Conservation (phyloP, 2,888 invertebrate genomes). For the Drosophila gaucha region DNA sequence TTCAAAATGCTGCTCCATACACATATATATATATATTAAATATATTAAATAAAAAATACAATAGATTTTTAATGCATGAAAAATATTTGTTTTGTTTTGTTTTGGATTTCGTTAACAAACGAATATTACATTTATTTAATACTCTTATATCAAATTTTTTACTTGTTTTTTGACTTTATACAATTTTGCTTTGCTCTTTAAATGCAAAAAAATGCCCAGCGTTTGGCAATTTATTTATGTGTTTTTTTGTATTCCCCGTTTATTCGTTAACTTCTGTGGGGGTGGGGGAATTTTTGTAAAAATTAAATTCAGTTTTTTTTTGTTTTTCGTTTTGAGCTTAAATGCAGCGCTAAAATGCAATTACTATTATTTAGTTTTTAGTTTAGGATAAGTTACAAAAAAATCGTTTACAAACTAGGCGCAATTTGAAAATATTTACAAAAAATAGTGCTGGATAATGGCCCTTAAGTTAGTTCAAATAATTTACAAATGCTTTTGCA, state of each 20-base stretch:
- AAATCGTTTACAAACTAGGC: slow-evolving; percentile 63
- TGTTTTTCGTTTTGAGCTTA: slow-evolving; percentile 68
- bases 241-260: slow-evolving; percentile 36
- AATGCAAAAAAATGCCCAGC: slow-evolving; percentile 70
- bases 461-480: slow-evolving; percentile 74
- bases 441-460: slow-evolving; percentile 71
- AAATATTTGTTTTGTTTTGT: slow-evolving; percentile 47
- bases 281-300: slow-evolving; percentile 55
- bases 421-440: slow-evolving; percentile 68
- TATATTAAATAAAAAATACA: slow-evolving; percentile 73
- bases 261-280: slow-evolving; percentile 15
- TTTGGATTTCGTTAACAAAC: slow-evolving; percentile 52
- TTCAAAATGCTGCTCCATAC: slow-evolving; percentile 69
- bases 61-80: slow-evolving; percentile 69
- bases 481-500: slow-evolving; percentile 81
- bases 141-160: slow-evolving; percentile 68
- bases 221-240: slow-evolving; percentile 40
- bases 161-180: no score
- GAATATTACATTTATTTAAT: slow-evolving; percentile 71
- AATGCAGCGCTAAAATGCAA: slow-evolving; percentile 81
- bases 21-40: slow-evolving; percentile 14
- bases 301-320: slow-evolving; percentile 69
- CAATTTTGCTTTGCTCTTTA: slow-evolving; percentile 67
- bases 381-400: slow-evolving; percentile 59
- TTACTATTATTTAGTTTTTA: slow-evolving; percentile 50